Conservation (phyloP, 2,113 vertebrate genomes). For the Salvelinus alpinus region DNA sequence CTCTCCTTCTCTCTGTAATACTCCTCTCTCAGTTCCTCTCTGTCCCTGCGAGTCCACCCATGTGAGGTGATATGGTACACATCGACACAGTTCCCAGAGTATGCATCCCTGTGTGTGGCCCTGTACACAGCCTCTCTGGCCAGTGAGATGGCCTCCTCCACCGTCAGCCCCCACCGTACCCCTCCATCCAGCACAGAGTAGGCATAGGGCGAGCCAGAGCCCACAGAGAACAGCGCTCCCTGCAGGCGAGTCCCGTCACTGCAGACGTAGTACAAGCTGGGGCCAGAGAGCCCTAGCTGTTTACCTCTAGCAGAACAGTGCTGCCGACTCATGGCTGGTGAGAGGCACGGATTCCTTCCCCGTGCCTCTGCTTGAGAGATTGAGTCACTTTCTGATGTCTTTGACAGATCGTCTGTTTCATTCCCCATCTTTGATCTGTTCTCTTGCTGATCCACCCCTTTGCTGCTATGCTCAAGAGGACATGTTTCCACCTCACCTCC, state of each 20-base stretch:
- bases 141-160: conserved; percentile 71
- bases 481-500: conserved; percentile 35
- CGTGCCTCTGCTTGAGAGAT: conserved; percentile 3
- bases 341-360: conserved; percentile 3
- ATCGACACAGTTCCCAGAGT: conserved; percentile 85
- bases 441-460: neutral
- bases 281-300: conserved; percentile 57
- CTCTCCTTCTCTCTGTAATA: conserved; percentile 69
- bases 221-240: conserved; percentile 81
- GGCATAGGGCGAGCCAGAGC: conserved; percentile 86
- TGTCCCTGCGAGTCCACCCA: conserved; percentile 77
- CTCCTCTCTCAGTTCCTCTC: conserved; percentile 75
- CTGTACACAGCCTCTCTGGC: conserved; percentile 82
- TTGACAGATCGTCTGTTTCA: neutral
- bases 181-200: conserved; percentile 79
- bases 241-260: conserved; percentile 80
- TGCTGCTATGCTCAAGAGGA: neutral
- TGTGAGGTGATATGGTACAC: conserved; percentile 77
- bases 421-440: conserved; percentile 21
- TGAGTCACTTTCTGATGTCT: neutral
- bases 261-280: conserved; percentile 81
- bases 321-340: neutral
- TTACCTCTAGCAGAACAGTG: neutral
- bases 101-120: conserved; percentile 82
- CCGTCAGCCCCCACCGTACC: conserved; percentile 70